These are phyloP conservation scores for Drosophila paracracens DNA, from an alignment of 2,888 invertebrate species.

Conservation along the genomic window DNA sequence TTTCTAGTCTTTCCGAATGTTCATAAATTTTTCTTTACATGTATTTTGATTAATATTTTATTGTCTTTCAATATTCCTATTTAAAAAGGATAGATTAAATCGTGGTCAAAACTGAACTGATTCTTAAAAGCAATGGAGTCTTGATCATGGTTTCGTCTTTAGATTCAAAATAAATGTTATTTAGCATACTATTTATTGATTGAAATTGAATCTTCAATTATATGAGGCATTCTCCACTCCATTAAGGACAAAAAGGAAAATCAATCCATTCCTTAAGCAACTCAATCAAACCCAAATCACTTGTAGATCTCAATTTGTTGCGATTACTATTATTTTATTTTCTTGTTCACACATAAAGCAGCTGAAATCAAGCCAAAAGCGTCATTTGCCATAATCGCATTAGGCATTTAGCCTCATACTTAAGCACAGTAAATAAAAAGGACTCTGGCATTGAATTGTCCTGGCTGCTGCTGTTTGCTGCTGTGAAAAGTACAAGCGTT, in stretches of 20 bases:
- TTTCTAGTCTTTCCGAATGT: neutral
- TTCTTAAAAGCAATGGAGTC: neutral
- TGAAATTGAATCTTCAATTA: neutral
- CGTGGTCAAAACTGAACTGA: neutral
- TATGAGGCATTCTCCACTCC: neutral
- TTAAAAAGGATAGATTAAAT: neutral
- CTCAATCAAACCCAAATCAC: conserved; percentile 10
- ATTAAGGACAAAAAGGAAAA: neutral
- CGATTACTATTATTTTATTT: conserved; percentile 1
- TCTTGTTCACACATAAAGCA: conserved; percentile 1
- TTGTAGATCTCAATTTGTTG: conserved; percentile 9
- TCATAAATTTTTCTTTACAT: neutral
- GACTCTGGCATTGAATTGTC: conserved; percentile 38
- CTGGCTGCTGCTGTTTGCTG: conserved; percentile 47
- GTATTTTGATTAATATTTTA: neutral
- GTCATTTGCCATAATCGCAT: conserved; percentile 69
- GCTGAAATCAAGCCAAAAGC: conserved; percentile 37
- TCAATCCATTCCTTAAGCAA: neutral
- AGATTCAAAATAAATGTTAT: neutral
- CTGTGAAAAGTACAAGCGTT: conserved; percentile 73
- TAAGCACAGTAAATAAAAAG: conserved; percentile 39
- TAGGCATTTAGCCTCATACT: conserved; percentile 53
- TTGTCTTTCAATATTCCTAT: neutral
- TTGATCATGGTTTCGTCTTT: neutral
- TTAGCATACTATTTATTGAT: neutral